Evolutionary conservation across 2,888 invertebrate species (phyloP).

Genomic region (Smittia aterrima): DNA sequence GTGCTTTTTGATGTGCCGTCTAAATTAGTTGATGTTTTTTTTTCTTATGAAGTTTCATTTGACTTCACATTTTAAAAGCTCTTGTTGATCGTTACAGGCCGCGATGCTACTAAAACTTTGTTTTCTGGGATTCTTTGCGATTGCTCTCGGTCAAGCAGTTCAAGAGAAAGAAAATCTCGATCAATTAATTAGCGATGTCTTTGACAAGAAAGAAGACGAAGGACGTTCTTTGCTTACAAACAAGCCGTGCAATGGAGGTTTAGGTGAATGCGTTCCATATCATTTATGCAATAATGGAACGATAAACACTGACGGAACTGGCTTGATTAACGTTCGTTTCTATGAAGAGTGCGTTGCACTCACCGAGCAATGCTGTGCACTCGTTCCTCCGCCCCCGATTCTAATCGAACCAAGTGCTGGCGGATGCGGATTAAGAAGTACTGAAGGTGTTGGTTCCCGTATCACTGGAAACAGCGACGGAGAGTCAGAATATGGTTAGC

Average conservation of each 20-base stretch:
- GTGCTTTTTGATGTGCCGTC: too few relatives aligned
- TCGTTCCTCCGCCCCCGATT: constrained; percentile 43
- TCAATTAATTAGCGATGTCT: neutral
- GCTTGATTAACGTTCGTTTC: constrained; percentile 72
- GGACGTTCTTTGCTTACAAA: constrained; percentile 45
- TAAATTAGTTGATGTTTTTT: too few relatives aligned
- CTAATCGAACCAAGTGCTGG: constrained; percentile 44
- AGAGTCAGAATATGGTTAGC: constrained; percentile 59
- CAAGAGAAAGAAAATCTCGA: constrained; percentile 6
- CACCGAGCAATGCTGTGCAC: constrained; percentile 61
- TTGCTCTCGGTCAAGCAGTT: neutral
- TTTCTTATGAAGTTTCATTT: too few relatives aligned
- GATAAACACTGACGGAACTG: constrained; percentile 68
- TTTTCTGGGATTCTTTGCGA: neutral
- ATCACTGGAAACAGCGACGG: constrained; percentile 64
- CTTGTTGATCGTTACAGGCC: too few relatives aligned
- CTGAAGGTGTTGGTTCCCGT: constrained; percentile 68
- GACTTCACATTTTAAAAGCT: too few relatives aligned
- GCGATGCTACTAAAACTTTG: neutral
- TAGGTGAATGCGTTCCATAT: constrained; percentile 73
- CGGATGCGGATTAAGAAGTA: constrained; percentile 70
- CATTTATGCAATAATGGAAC: constrained; percentile 68
- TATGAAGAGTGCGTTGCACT: constrained; percentile 54
- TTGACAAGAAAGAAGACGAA: neutral
- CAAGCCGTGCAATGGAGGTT: constrained; percentile 7